Evolutionary conservation across 2,113 vertebrate species (phyloP), one percentile per base, ranked within the genome.

Genomic region (Drymodes brunneopygia): DNA sequence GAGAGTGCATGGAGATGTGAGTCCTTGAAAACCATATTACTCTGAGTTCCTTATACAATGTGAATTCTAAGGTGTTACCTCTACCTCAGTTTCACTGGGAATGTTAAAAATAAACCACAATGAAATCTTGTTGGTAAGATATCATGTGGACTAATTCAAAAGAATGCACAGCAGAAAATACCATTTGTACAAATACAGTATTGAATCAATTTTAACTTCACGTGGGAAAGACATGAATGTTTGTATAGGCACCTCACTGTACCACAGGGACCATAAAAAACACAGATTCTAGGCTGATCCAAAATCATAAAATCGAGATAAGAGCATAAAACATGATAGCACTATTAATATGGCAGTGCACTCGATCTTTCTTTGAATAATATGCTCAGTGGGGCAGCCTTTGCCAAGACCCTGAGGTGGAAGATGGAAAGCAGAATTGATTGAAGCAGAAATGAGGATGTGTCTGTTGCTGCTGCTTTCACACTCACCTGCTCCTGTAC

Each of bases 131-230:
- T 8, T 5, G 18, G 22, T 12, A 19, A 88, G 73, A 51, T 88
- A 21, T 66, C 86, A 36, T 7, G 21, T 29, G 17, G 36, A 51
- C 42, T 91, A 89, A 38, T 9, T 67, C 61, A 91, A 79, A 91
- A 77, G 36, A 73, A 64, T 35, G 36, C 16, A 29, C 31, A 24
- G 36, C 47, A 36, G 7, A 67, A 95, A 75, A 53, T 51, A 71
- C 44, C 28, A 58, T 95, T 97, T 93, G 48, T 96, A 72, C 74
- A 81, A 42, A 11, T 54, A 62, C 23, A 28, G 27, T 56, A 53
- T 44, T 88, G 61, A 94, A 92, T 96, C 54, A 88, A 57, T 96
- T 95, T 92, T 93, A 88, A 79, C 42, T 95, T 93, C 45, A 50
- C 4, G 7, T 82, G 81, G 86, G 85, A 90, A 92, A 78, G 81